Base-by-base conservation (phyloP, 2,888 invertebrate genomes). In the Stictocephala bisonia region DNA sequence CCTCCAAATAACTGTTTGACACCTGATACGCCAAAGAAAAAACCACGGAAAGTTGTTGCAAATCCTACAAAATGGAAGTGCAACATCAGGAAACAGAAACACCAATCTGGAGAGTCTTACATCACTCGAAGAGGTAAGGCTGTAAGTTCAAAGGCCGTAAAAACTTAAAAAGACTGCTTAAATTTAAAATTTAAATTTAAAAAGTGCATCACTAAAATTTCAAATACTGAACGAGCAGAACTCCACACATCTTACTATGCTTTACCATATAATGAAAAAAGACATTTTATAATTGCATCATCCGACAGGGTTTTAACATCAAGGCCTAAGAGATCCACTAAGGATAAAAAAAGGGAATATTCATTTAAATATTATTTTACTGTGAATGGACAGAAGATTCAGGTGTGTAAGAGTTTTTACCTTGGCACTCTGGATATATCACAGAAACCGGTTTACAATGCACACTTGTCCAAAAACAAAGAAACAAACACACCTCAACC, bases 401-500 rank as follows among this genome's bases (percentile, higher is more conserved):
- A 35, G 35, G 31, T 60, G 20, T 60, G 24, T 26, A 53, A 26
- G 53, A 53, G 53, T 53, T 53, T 53, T 22, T 53, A 53, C 27
- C 53, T 22, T 53, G 53, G 26, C 53, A 53, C 53, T 9, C 53
- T 53, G 53, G 53, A 53, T 53, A 60, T 60, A 31, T 35, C 60
- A 20, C 35, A 31, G 60, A 60, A 60, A 60, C 60, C 60, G 11
- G 60, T 60, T 15, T 60, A 60, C 60, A 60, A 60, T 40, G 60
- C 20, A 60, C 31, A 60, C 35, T 60, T 60, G 60, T 31, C 60
- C 24, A 60, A 60, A 60, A 60, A 60, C 60, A 31, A 35, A 60
- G 31, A 60, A 60, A 60, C 60, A 31, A 60, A 60, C 35, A 60
- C 60, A 60, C 60, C 60, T 60, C 60, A 60, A 24, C 60, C 60